These are phyloP conservation scores for Ceyx margarethae DNA, from an alignment of 2,113 vertebrate genomes.

Conservation along the genomic window DNA sequence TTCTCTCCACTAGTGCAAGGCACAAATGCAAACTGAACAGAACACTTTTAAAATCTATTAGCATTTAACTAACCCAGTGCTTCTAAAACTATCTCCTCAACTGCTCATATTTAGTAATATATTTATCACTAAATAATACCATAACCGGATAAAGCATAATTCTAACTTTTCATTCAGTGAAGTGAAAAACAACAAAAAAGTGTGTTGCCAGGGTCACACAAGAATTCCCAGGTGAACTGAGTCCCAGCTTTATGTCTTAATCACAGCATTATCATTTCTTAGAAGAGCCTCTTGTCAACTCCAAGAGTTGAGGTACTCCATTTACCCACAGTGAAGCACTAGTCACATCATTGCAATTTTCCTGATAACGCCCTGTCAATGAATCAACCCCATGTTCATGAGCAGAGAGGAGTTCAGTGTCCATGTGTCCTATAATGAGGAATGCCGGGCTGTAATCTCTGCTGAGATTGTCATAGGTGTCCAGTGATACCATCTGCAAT, in stretches of 20 bases:
- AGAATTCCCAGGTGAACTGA: neutral
- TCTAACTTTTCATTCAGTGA: slow-evolving; percentile 26
- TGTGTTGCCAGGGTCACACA: neutral
- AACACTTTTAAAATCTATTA: neutral
- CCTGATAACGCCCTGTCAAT: slow-evolving; percentile 59
- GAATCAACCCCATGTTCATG: slow-evolving; percentile 31
- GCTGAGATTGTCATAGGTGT: slow-evolving; percentile 61
- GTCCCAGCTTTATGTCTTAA: neutral
- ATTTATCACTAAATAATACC: neutral
- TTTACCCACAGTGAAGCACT: slow-evolving; percentile 35
- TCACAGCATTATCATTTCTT: slow-evolving; percentile 46
- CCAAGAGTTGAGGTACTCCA: slow-evolving; percentile 53
- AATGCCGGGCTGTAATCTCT: slow-evolving; percentile 24
- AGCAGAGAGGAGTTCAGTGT: slow-evolving; percentile 46
- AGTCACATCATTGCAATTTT: slow-evolving; percentile 41
- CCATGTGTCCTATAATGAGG: slow-evolving; percentile 50
- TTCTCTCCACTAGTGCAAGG: neutral
- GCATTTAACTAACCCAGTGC: neutral
- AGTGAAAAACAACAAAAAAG: slow-evolving; percentile 2
- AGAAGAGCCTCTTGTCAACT: slow-evolving; percentile 45
- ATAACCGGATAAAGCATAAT: neutral
- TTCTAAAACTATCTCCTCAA: neutral
- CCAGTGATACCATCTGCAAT: slow-evolving; percentile 61
- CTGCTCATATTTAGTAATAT: neutral
- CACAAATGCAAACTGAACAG: neutral